Evolutionary conservation across 2,113 vertebrate genomes (phyloP).

Genomic region (Pardalotus punctatus): DNA sequence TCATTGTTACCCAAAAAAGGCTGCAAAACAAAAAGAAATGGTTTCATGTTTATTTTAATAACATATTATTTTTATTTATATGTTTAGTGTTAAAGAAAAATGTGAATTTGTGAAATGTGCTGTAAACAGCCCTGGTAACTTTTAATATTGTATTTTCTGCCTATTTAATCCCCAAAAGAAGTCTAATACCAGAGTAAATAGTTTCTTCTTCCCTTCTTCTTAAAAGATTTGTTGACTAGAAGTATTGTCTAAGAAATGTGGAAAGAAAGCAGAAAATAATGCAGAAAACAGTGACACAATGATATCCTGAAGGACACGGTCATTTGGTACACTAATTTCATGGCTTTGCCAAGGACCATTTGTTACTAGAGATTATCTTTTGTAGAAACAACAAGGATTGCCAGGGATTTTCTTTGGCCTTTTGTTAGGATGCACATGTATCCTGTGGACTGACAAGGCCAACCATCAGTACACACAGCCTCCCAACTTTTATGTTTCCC

Average conservation of each 20-base stretch:
- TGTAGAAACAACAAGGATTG: neutral
- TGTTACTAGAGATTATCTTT: neutral
- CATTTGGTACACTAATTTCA: neutral
- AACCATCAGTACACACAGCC: neutral
- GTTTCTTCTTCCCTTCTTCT: neutral
- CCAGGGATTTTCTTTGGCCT: neutral
- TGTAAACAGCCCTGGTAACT: neutral
- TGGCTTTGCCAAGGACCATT: neutral
- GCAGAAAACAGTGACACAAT: neutral
- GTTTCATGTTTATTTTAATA: neutral
- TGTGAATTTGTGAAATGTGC: neutral
- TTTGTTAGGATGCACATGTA: neutral
- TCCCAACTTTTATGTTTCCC: neutral
- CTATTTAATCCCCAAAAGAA: neutral
- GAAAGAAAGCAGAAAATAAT: neutral
- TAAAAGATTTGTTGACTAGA: neutral
- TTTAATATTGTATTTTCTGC: neutral
- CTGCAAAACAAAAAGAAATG: slow-evolving; percentile 71
- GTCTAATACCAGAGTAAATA: neutral
- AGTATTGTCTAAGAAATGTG: neutral
- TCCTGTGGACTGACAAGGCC: neutral
- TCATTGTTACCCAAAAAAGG: slow-evolving; percentile 96
- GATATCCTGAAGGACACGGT: neutral
- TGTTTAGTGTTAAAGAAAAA: neutral
- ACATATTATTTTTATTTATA: neutral